Evolutionary conservation across 2,113 vertebrate genomes (phyloP), one percentile per base, ranked within the genome.

Genomic region (Paradisaea rubra): DNA sequence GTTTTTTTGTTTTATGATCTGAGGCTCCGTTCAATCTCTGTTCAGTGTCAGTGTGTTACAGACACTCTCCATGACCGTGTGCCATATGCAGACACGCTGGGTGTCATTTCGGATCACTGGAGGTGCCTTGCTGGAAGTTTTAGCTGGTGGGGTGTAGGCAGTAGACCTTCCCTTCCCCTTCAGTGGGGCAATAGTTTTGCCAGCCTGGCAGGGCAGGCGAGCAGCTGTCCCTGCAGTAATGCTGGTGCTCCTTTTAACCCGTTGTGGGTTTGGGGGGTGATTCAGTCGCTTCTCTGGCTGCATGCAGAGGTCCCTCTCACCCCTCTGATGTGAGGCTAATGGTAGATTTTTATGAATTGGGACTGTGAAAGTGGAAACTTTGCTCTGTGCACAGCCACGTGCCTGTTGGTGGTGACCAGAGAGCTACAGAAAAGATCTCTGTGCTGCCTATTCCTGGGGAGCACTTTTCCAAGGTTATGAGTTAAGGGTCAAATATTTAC

Each of bases 261-360:
- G 0, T 63, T 18, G 27, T 21, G 87, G 42, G 25, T n/a, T 53
- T 47, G 56, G 44, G 50, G 61, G 47, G 14, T 4, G n/a, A 8
- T 61, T 65, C 24, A 3, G 30, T 90, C 0, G 0, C 66, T 82
- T 73, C 44, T 59, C 56, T 6, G 25, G 30, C 66, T 80, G 56
- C 42, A 5, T 2, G 4, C 41, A 59, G 82, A 64, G 56, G 39
- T 88, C 33, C 37, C 15, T 4, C 52, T 35, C 25, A n/a, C 59
- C 50, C 50, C 22, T 4, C 24, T 81, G 85, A 88, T 7, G 1
- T 71, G 85, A 70, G n/a, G 22, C 21, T 0, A 0, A 1, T 20
- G 70, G 56, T 37, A 19, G 86, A 24, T 81, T 93, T 93, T 91
- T 88, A 71, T 92, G 94, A 93, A 91, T 92, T 79, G 74, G 65